These are phyloP conservation scores for Drosophila stalkeri DNA, from an alignment of 2,888 invertebrate species.

Conservation along the genomic window DNA sequence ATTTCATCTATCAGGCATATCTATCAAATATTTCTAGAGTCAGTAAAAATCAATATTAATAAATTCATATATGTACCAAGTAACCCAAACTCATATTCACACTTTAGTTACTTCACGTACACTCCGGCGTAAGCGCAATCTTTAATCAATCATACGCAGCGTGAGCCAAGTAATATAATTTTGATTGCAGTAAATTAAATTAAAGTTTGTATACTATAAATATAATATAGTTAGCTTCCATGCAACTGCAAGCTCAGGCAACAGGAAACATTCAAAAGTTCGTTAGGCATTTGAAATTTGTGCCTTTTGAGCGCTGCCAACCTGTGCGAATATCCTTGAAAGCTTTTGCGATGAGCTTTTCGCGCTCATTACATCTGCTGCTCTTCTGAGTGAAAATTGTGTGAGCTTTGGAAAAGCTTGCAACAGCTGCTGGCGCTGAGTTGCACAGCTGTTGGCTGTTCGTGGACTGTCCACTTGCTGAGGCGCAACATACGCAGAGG, in stretches of 20 bases:
- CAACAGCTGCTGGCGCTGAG: conserved; percentile 25
- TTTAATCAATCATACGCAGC: neutral
- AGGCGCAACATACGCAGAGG: neutral
- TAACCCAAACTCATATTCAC: too few relatives aligned
- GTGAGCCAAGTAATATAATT: neutral
- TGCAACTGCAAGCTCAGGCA: too few relatives aligned
- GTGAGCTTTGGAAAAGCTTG: conserved; percentile 19
- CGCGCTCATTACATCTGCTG: conserved; percentile 1
- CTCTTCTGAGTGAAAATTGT: neutral
- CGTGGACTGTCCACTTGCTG: conserved; percentile 35
- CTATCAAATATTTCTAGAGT: too few relatives aligned
- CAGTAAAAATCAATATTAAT: too few relatives aligned
- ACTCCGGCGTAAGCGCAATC: neutral
- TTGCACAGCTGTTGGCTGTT: conserved; percentile 18
- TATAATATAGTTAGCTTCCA: too few relatives aligned
- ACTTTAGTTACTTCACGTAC: too few relatives aligned
- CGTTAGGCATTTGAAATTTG: neutral
- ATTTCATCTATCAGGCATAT: too few relatives aligned
- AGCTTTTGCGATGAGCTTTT: conserved; percentile 1
- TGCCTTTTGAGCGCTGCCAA: conserved; percentile 40
- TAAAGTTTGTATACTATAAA: neutral
- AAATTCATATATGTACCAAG: too few relatives aligned
- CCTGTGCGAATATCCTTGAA: neutral
- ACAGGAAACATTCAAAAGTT: neutral
- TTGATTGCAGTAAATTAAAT: neutral